These are phyloP conservation scores for Phymatocera aterrima DNA, from an alignment of 2,888 invertebrate genomes.

Conservation along the genomic window DNA sequence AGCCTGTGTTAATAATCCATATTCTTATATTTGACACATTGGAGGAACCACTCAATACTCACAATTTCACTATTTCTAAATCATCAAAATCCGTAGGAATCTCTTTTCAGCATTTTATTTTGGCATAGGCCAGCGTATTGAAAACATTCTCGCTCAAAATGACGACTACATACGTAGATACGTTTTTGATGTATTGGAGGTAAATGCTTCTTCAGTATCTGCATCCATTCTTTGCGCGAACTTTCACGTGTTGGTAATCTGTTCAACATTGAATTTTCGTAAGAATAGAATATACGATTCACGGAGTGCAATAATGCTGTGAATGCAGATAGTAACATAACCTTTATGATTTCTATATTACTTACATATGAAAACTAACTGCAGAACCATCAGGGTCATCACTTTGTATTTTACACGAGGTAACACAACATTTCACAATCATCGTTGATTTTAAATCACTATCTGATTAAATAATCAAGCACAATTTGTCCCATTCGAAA, in stretches of 20 bases:
- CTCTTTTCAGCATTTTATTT: not conserved
- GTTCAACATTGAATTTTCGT: not conserved
- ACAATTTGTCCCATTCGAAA: too few relatives aligned
- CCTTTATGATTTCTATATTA: too few relatives aligned
- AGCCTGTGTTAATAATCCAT: not conserved
- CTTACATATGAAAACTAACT: too few relatives aligned
- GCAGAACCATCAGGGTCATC: too few relatives aligned
- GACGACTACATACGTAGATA: not conserved
- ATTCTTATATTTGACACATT: not conserved
- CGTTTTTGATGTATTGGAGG: not conserved
- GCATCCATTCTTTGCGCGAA: not conserved
- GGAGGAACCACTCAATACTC: not conserved
- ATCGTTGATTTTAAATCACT: too few relatives aligned
- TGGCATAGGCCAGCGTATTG: not conserved
- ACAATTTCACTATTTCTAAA: not conserved
- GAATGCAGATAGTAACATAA: too few relatives aligned
- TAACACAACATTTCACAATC: too few relatives aligned
- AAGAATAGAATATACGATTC: not conserved
- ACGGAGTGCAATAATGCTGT: too few relatives aligned
- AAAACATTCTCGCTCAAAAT: slow-evolving; percentile 4
- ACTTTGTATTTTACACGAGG: too few relatives aligned
- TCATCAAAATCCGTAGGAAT: not conserved
- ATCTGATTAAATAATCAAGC: too few relatives aligned
- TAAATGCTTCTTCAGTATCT: not conserved
- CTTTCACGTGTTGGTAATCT: not conserved